Evolutionary conservation across 2,888 invertebrate genomes (phyloP), one percentile per base, ranked within the genome.

Genomic region (Diarsia brunnea): DNA sequence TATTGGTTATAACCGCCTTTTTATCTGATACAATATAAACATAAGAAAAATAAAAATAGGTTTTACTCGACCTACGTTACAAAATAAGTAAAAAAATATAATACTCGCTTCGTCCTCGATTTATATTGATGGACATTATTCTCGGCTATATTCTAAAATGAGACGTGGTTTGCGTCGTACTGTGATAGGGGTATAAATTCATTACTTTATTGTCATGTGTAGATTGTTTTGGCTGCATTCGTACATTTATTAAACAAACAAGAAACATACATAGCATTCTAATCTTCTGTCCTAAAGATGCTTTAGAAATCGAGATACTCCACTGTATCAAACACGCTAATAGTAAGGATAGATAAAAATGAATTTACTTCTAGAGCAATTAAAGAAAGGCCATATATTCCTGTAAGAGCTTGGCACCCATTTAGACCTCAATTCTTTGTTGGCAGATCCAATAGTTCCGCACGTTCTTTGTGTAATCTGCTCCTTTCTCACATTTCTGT

Each of bases 341-440:
- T 43, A 24, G 10, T 21, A 21, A 45, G 14, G 21, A 38, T n/a
- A 31, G 24, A 38, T n/a, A 31, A 7, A 58, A 45, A 78, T 60
- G n/a, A 0, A 19, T 38, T 49, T 38, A 61, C 24, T 51, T 79
- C 45, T 53, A 14, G 53, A 61, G 61, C 51, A 61, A 79, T 76
- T 79, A 76, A 76, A 38, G 31, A 16, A 31, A 51, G 16, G 21
- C 38, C 45, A 60, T n/a, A 61, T 49, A 60, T 75, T 79, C 31
- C 12, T 51, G 31, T 12, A 24, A 69, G 45, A 79, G 24, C 76
- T 79, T 47, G 24, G 51, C n/a, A 53, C 51, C 31, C 31, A 61
- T 79, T 76, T 47, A 61, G 60, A 71, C 53, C 24, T 76, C 45
- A 47, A 79, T 61, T 70, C 21, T 38, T 69, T 47, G 53, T 61